Conservation (phyloP, 2,797 vertebrate species). For the Catostomus latipinnis region DNA sequence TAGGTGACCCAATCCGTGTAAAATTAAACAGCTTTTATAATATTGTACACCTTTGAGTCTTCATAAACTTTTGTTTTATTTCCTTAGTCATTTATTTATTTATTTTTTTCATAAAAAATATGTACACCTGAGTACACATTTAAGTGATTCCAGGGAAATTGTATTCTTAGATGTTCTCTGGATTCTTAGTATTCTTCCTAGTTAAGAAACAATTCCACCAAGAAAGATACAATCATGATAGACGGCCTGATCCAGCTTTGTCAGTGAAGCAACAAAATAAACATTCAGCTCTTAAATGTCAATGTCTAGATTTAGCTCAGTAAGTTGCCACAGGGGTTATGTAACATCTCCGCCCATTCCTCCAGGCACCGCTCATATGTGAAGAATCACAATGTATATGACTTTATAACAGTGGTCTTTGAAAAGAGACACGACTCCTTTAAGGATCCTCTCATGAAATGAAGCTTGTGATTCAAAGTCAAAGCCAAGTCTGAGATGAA, state of each 20-base stretch:
- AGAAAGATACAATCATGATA: background rate
- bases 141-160: background rate
- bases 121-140: too few relatives aligned
- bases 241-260: background rate
- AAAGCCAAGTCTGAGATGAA: background rate
- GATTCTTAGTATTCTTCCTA: background rate
- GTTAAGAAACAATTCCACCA: background rate
- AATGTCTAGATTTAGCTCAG: conserved; percentile 42
- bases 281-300: conserved; percentile 53
- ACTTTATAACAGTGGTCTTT: conserved; percentile 29
- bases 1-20: too few relatives aligned
- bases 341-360: conserved; percentile 35
- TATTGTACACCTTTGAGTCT: too few relatives aligned
- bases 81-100: too few relatives aligned
- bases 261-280: conserved; percentile 42
- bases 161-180: background rate
- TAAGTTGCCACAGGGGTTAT: conserved; percentile 44
- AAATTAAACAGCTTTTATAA: too few relatives aligned
- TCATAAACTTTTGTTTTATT: too few relatives aligned
- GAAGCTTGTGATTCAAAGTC: conserved; percentile 6
- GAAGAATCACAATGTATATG: conserved; percentile 27
- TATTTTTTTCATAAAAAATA: too few relatives aligned
- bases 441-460: conserved; percentile 5
- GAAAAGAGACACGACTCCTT: conserved; percentile 1
- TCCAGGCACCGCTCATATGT: conserved; percentile 39